Conservation (phyloP, 2,113 vertebrate species). For the Equus quagga region DNA sequence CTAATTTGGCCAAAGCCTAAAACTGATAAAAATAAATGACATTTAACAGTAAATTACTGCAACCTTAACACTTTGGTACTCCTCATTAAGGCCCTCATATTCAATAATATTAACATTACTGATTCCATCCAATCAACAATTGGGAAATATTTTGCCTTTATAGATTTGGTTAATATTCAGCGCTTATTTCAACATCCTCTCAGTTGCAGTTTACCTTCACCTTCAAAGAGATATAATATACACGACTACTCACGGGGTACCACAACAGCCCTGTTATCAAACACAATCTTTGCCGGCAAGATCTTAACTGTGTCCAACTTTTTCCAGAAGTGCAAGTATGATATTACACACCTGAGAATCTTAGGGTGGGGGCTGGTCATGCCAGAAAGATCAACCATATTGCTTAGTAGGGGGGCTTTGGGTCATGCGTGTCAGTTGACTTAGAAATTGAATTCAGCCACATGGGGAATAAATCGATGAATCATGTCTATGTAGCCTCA, state of each 20-base stretch:
- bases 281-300: conserved; percentile 6
- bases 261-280: neutral
- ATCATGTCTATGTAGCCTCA: neutral
- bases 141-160: conserved; percentile 34
- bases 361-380: neutral
- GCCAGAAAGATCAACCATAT: neutral
- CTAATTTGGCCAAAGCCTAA: neutral
- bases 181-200: neutral
- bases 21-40: conserved; percentile 21
- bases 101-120: conserved; percentile 33
- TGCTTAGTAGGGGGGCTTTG: neutral
- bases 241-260: neutral
- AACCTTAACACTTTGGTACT: neutral
- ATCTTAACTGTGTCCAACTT: conserved; percentile 3
- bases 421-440: neutral
- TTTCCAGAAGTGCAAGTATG: neutral
- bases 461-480: neutral
- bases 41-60: neutral
- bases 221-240: neutral
- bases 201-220: neutral
- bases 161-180: conserved; percentile 34
- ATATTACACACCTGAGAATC: neutral
- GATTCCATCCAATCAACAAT: neutral
- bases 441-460: neutral
- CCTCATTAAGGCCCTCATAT: neutral